Base-by-base conservation (phyloP, 2,888 invertebrate genomes). In the Apantesis nais region DNA sequence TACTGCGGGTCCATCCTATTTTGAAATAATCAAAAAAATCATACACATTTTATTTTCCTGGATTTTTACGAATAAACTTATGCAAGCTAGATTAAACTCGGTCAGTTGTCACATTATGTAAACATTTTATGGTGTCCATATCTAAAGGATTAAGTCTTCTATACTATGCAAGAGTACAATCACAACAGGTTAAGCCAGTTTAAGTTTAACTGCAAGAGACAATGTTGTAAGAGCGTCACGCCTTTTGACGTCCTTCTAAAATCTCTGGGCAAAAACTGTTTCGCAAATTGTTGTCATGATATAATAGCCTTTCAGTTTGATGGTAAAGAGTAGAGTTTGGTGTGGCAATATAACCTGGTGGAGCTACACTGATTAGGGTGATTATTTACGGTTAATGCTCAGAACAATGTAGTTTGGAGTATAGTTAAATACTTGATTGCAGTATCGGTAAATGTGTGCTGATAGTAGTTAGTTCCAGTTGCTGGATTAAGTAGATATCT, bases 371-470 rank as follows among this genome's bases (percentile, higher is more conserved):
- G 78, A 88, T 92, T 92, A 91, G 84, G 82, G 82, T 79, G 88
- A 89, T 92, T 92, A 89, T 89, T 89, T 80, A 92, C 88, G 92
- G 90, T 90, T 85, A 87, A 74, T 85, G 84, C 85, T 86, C 81
- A 82, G 82, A 89, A 88, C 84, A 84, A 82, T 84, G 78, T 82
- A 82, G 85, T 86, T 87, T 80, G 73, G 77, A 55, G 72, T 72
- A 73, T 78, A 73, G 75, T 74, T 79, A 76, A 76, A 76, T 78
- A 74, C 82, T 86, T 84, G 83, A 82, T 81, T 82, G 76, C 74
- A 71, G 79, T 83, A 80, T 83, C 80, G 71, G 80, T 77, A 76
- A 80, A 80, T 76, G 68, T 77, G 41, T 73, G 63, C 69, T 72
- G 64, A 75, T 75, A 73, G 62, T 66, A 66, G 70, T 76, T 73